Evolutionary conservation across 2,888 invertebrate genomes (phyloP).

Genomic region (Cheilosia urbana): DNA sequence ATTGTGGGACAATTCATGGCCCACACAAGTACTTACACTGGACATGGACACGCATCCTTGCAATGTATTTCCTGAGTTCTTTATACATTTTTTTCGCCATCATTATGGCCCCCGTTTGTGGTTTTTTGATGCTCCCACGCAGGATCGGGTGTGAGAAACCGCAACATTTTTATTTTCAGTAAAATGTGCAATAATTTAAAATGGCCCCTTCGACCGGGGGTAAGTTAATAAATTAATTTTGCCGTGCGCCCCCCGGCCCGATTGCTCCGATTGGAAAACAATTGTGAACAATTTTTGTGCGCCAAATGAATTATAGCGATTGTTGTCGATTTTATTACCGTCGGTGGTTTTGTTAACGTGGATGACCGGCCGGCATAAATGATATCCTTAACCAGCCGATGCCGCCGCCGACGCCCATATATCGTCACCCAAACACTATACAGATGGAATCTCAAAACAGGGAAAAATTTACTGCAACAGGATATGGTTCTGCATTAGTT

Average conservation of each 20-base stretch:
- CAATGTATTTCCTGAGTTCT: slow-evolving; percentile 39
- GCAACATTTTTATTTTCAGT: slow-evolving; percentile 74
- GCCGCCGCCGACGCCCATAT: background rate
- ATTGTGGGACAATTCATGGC: slow-evolving; percentile 51
- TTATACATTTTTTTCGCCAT: slow-evolving; percentile 59
- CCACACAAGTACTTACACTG: slow-evolving; percentile 30
- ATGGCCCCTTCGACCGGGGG: slow-evolving; percentile 37
- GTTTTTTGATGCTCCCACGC: slow-evolving; percentile 72
- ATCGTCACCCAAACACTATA: background rate
- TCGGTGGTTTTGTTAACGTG: slow-evolving; percentile 77
- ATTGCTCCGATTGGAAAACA: slow-evolving; percentile 77
- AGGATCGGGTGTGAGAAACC: slow-evolving; percentile 51
- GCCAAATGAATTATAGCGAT: slow-evolving; percentile 78
- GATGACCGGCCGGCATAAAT: slow-evolving; percentile 51
- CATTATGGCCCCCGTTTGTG: slow-evolving; percentile 73
- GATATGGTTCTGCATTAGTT: slow-evolving; percentile 70
- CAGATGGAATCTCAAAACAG: slow-evolving; percentile 35
- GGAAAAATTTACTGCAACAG: slow-evolving; percentile 72
- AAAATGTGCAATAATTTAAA: slow-evolving; percentile 74
- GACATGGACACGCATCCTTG: slow-evolving; percentile 24
- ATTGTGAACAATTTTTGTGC: slow-evolving; percentile 76
- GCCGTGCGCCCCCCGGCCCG: slow-evolving; percentile 16
- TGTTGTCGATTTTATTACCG: slow-evolving; percentile 78
- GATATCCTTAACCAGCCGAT: slow-evolving; percentile 42
- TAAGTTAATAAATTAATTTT: slow-evolving; percentile 72